Evolutionary conservation across 2,888 invertebrate species (phyloP), one percentile per base, ranked within the genome.

Genomic region (Agriopis aurantiaria): DNA sequence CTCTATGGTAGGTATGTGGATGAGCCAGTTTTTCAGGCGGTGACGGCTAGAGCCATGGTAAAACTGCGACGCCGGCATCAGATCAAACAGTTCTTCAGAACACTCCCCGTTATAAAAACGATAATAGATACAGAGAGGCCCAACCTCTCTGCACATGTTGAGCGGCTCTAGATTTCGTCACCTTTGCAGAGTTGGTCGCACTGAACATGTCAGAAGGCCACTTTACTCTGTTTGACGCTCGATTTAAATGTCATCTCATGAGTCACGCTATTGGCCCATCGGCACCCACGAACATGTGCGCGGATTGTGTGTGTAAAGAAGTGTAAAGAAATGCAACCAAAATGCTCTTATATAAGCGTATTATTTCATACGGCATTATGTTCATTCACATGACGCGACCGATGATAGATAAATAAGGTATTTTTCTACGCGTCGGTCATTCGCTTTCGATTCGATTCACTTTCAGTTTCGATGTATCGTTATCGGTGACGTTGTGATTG

Each of bases 381-480:
- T 64, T 68, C 70, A 74, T 68, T 67, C 71, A 70, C 71, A 53
- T 72, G 72, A 70, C 70, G 68, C 56, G 67, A 65, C 64, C 78
- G 76, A 79, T 77, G 77, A 79, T 73, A 82, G 78, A 83, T 80
- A 78, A 79, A 82, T 83, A 78, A 79, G 77, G 68, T 78, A 76
- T 76, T 80, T 80, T 82, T 81, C 65, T 78, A 82, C 79, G 78
- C 78, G 75, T 77, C 79, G 75, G 80, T 79, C 80, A 78, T 80
- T 85, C 78, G 83, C 86, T 85, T 86, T 85, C 82, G 72, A 76
- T 81, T 81, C 68, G 79, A 70, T 69, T 69, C 53, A 58, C 81
- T 82, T 81, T 82, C 80, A 33, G 66, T 82, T 82, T 78, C 78
- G 73, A 68, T 74, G 73, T 77, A 75, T 73, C 75, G 72, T 78